Evolutionary conservation across 1,140 invertebrate genomes (phyloP).

Genomic region (Macrotrachela quadricornifera): DNA sequence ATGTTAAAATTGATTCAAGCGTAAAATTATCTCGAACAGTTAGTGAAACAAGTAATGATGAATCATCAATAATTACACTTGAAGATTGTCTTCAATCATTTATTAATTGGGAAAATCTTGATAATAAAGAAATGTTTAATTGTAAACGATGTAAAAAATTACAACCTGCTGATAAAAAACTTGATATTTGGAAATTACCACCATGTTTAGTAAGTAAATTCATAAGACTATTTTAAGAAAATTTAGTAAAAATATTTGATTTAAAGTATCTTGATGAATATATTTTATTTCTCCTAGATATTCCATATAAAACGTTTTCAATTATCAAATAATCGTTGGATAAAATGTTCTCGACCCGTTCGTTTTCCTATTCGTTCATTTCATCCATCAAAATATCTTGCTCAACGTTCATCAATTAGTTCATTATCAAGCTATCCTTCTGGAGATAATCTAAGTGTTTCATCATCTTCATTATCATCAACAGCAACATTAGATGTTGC

Average conservation of each 20-base stretch:
- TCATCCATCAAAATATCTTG: conserved; percentile 47
- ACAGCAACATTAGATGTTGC: conserved; percentile 5
- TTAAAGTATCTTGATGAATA: not conserved
- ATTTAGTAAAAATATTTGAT: no score
- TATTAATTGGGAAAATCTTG: conserved; percentile 88
- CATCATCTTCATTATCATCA: conserved; percentile 8
- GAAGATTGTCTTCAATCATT: conserved; percentile 90
- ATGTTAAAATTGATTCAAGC: no score
- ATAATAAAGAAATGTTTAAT: conserved; percentile 95
- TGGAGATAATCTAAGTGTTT: conserved; percentile 7
- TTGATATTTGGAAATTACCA: conserved; percentile 67
- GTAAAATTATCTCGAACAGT: no score
- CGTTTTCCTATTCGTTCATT: conserved; percentile 61
- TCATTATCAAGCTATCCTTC: no score
- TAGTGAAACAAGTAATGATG: no score
- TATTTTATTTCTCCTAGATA: conserved; percentile 38
- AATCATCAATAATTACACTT: conserved; percentile 41
- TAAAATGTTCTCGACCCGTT: conserved; percentile 75
- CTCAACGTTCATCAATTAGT: conserved; percentile 2
- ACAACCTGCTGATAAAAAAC: conserved; percentile 59
- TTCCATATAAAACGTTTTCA: conserved; percentile 71
- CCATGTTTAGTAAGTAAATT: conserved; percentile 46
- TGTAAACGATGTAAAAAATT: conserved; percentile 85
- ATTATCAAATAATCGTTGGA: conserved; percentile 61
- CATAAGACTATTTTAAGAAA: no score